Evolutionary conservation across 2,888 invertebrate species (phyloP).

Genomic region (Parnassius smintheus): DNA sequence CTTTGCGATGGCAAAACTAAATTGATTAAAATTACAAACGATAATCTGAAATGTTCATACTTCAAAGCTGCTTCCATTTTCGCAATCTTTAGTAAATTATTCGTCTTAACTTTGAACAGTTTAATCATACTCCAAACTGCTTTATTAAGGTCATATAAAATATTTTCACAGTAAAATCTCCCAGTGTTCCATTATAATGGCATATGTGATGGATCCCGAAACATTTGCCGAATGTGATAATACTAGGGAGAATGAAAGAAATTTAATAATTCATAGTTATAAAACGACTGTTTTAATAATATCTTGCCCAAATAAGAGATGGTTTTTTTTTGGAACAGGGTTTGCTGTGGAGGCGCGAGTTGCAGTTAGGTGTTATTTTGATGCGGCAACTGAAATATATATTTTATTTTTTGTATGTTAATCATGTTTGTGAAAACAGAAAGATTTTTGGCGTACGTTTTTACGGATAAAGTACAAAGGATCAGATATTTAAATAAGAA

Average conservation of each 20-base stretch:
- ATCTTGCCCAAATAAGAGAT: constrained; percentile 69
- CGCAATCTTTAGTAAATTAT: too few species aligned
- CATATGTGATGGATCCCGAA: constrained; percentile 60
- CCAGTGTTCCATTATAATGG: constrained; percentile 18
- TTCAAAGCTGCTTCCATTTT: not conserved
- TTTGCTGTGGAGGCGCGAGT: constrained; percentile 42
- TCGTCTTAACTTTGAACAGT: not conserved
- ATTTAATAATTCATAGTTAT: constrained; percentile 80
- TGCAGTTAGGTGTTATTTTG: not conserved
- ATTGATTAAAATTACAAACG: too few species aligned
- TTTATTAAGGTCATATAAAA: constrained; percentile 43
- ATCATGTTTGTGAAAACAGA: too few species aligned
- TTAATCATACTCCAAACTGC: constrained; percentile 30
- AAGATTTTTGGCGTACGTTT: too few species aligned
- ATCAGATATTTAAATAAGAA: too few species aligned
- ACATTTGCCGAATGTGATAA: constrained; percentile 80
- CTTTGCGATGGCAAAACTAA: too few species aligned
- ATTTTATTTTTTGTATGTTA: too few species aligned
- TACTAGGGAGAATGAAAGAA: constrained; percentile 73
- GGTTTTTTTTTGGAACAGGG: constrained; percentile 53
- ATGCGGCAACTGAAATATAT: too few species aligned
- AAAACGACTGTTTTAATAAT: constrained; percentile 77
- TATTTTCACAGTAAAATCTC: constrained; percentile 36
- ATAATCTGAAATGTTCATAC: too few species aligned
- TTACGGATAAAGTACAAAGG: too few species aligned